A percentile compares a stretch with the other conserved stretches of the same genome.
phyloP scores from a whole-genome alignment of 2,113 vertebrate species.

The Puffinus mauretanicus region DNA sequence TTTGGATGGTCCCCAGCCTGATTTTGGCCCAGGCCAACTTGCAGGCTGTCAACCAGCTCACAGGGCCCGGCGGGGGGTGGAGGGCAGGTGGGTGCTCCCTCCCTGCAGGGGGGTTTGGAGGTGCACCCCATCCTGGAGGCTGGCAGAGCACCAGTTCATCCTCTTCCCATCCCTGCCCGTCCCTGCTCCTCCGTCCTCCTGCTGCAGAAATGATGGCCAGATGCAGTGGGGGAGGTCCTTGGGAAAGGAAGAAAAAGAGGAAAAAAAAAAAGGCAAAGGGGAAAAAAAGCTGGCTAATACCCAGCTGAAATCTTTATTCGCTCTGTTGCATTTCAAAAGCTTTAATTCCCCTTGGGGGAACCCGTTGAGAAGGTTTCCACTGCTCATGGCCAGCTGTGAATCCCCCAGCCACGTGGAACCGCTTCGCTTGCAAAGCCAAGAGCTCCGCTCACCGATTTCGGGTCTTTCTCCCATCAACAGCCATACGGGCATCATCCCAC shows the following conservation, averaged over 20 bases:
- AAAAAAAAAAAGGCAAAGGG: not conserved
- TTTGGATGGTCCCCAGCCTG: not conserved
- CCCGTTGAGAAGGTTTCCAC: not conserved
- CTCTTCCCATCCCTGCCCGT: not conserved
- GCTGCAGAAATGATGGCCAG: not conserved
- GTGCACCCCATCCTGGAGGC: not conserved
- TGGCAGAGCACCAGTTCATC: not conserved
- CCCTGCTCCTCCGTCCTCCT: not conserved
- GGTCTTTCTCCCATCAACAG: not conserved
- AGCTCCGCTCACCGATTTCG: fast-evolving
- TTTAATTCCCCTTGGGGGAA: not conserved
- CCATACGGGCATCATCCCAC: not conserved
- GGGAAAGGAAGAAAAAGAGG: not conserved
- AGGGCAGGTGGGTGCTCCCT: not conserved
- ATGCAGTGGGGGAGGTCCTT: not conserved
- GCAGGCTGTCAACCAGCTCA: not conserved
- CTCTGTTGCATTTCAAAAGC: not conserved
- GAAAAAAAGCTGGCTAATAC: too few species aligned
- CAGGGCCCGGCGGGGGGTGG: not conserved
- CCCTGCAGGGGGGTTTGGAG: not conserved
- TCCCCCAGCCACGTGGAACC: fast-evolving
- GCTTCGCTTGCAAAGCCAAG: not conserved
- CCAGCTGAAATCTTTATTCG: not conserved
- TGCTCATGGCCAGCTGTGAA: not conserved
- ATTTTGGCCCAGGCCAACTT: not conserved